phyloP scores from a whole-genome alignment of 2,888 invertebrate species.

The Agriotes lineatus region DNA sequence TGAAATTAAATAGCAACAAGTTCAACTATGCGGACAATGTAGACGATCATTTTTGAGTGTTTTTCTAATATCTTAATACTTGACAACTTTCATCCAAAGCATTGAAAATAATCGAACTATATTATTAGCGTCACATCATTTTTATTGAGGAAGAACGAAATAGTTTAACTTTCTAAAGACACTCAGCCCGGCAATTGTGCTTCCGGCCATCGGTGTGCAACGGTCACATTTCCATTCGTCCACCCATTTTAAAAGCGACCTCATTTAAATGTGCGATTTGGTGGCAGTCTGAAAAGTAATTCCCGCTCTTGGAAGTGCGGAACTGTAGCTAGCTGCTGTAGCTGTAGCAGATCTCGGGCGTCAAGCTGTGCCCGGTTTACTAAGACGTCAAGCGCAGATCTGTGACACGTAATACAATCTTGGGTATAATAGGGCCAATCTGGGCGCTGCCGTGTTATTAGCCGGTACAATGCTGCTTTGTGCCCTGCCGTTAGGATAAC shows the following conservation, averaged over 20 bases:
- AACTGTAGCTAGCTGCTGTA: too few species aligned
- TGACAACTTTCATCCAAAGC: too few species aligned
- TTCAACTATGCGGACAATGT: too few species aligned
- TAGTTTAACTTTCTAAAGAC: too few species aligned
- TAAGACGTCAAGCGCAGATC: constrained; percentile 65
- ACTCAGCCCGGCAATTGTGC: too few species aligned
- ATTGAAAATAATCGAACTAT: too few species aligned
- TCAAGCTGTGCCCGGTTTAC: constrained; percentile 59
- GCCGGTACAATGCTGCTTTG: constrained; percentile 59
- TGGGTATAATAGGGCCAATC: constrained; percentile 65
- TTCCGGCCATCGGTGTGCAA: background rate
- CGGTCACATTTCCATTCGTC: background rate
- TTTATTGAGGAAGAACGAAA: too few species aligned
- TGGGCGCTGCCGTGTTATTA: constrained; percentile 60
- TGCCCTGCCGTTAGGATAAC: constrained; percentile 56
- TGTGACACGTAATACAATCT: constrained; percentile 64
- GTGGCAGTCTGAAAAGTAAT: constrained; percentile 26
- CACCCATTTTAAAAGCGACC: background rate
- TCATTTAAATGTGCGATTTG: constrained; percentile 20
- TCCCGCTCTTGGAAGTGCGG: constrained; percentile 25
- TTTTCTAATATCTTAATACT: too few species aligned
- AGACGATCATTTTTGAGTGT: too few species aligned
- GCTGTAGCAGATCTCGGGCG: constrained; percentile 48
- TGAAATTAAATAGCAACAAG: too few species aligned
- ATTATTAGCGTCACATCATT: too few species aligned